phyloP scores from a whole-genome alignment of 2,888 invertebrate genomes.

The Hypsopygia costalis region DNA sequence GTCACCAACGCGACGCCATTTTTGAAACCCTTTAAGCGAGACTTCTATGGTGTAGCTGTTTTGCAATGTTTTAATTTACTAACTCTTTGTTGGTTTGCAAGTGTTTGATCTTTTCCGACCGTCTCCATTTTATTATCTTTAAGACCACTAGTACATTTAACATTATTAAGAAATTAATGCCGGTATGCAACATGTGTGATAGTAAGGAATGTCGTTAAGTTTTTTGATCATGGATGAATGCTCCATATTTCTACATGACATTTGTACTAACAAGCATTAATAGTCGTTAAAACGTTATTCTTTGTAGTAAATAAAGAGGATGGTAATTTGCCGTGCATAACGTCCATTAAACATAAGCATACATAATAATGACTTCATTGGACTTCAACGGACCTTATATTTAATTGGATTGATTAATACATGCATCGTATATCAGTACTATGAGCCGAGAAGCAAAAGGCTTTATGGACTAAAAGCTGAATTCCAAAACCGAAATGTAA shows the following conservation, averaged over 20 bases:
- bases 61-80: slow-evolving; percentile 76
- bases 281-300: neutral
- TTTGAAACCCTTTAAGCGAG: slow-evolving; percentile 67
- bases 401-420: slow-evolving; percentile 53
- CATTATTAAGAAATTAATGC: slow-evolving; percentile 11
- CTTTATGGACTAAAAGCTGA: slow-evolving; percentile 47
- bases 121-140: slow-evolving; percentile 34
- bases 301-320: no score
- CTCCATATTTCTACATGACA: neutral
- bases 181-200: neutral
- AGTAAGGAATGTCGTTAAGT: neutral
- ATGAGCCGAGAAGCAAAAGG: no score
- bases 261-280: neutral
- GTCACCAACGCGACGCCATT: slow-evolving; percentile 72
- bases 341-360: slow-evolving; percentile 27
- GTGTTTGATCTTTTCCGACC: slow-evolving; percentile 64
- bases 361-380: slow-evolving; percentile 54
- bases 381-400: no score
- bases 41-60: slow-evolving; percentile 62
- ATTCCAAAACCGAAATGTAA: slow-evolving; percentile 30
- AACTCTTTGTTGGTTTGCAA: slow-evolving; percentile 36
- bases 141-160: neutral
- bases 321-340: no score
- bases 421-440: no score
- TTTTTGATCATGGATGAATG: neutral